phyloP scores from a whole-genome alignment of 1,140 invertebrate species.

The Hyles euphorbiae region DNA sequence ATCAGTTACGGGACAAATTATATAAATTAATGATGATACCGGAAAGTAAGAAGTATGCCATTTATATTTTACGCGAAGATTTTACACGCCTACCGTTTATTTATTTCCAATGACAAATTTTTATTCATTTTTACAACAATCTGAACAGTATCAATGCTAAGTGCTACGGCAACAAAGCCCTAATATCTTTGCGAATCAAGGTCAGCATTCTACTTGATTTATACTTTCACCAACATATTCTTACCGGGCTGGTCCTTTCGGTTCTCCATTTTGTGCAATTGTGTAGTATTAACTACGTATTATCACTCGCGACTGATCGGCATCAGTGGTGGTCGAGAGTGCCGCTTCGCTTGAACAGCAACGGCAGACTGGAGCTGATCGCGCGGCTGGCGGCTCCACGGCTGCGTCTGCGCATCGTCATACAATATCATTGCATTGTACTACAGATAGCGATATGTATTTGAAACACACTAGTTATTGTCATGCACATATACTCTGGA shows the following conservation, averaged over 20 bases:
- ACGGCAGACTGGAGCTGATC: background rate
- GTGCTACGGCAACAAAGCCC: too few species aligned
- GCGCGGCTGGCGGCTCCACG: background rate
- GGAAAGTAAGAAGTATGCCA: too few species aligned
- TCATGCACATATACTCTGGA: background rate
- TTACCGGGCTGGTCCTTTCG: conserved; percentile 22
- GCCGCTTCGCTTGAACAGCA: conserved; percentile 5
- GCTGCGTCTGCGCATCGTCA: conserved; percentile 1
- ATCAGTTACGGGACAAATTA: too few species aligned
- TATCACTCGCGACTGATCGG: conserved; percentile 6
- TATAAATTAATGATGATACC: too few species aligned
- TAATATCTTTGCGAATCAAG: background rate
- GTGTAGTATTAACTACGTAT: conserved; percentile 4
- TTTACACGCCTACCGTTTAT: too few species aligned
- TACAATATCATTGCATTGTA: conserved; percentile 4
- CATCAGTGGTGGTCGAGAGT: conserved; percentile 4
- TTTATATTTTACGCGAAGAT: too few species aligned
- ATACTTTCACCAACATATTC: conserved; percentile 21
- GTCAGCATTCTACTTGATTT: conserved; percentile 2
- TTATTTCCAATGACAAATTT: too few species aligned
- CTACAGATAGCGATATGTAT: too few species aligned
- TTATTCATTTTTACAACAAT: too few species aligned
- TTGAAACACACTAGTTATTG: background rate
- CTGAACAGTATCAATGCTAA: too few species aligned
- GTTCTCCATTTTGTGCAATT: conserved; percentile 17